phyloP scores from a whole-genome alignment of 2,888 invertebrate species.

The Hydraecia micacea region DNA sequence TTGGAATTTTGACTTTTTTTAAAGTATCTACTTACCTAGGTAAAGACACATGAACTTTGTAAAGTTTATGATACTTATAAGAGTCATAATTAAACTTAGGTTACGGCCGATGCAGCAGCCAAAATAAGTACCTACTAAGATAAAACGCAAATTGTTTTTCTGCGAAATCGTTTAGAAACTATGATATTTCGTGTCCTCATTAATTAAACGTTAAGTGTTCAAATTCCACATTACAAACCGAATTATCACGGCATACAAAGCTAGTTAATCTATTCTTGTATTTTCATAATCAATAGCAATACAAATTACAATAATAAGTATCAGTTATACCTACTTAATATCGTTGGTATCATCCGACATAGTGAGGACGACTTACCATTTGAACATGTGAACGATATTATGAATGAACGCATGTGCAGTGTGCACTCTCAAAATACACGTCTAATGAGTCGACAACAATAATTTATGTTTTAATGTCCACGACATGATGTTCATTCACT shows the following conservation, averaged over 20 bases:
- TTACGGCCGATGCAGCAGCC: constrained; percentile 2
- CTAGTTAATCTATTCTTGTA: constrained; percentile 17
- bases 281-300: constrained; percentile 13
- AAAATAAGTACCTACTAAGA: constrained; percentile 7
- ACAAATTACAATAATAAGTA: constrained; percentile 23
- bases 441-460: constrained; percentile 74
- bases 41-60: not conserved
- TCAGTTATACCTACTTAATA: constrained; percentile 1
- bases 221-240: constrained; percentile 33
- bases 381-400: constrained; percentile 67
- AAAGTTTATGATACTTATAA: not conserved
- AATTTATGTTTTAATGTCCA: constrained; percentile 72
- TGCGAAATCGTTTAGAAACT: constrained; percentile 1
- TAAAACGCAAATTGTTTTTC: constrained; percentile 17
- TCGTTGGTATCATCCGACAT: constrained; percentile 13
- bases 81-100: not conserved
- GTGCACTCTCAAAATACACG: constrained; percentile 76
- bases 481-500: constrained; percentile 69
- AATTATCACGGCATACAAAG: constrained; percentile 4
- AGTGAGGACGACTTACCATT: constrained; percentile 32
- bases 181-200: constrained; percentile 17
- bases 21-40: not conserved
- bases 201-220: constrained; percentile 10
- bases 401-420: constrained; percentile 82
- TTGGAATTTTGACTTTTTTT: not conserved